phyloP scores from a whole-genome alignment of 2,113 vertebrate genomes.

The Podiceps cristatus region DNA sequence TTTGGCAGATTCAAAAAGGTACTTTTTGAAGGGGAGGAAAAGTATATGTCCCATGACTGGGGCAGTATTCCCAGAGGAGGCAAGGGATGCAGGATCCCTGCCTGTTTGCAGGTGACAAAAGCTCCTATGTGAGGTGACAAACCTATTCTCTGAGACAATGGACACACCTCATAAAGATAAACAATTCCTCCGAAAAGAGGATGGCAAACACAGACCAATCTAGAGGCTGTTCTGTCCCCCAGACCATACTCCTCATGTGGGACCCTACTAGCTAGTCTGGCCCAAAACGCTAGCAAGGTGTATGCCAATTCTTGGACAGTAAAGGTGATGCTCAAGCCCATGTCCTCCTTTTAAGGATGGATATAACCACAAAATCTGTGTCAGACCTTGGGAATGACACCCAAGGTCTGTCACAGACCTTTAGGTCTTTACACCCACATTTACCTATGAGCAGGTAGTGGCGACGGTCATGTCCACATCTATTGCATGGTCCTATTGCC shows the following conservation, averaged over 20 bases:
- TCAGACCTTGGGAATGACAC: no score
- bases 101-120: neutral
- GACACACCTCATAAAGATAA: neutral
- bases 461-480: neutral
- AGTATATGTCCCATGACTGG: neutral
- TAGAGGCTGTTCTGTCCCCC: neutral
- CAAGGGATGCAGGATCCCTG: neutral
- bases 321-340: neutral
- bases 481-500: accelerated
- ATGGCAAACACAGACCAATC: neutral
- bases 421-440: neutral
- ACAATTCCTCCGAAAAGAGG: neutral
- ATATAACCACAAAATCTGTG: neutral
- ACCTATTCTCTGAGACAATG: neutral
- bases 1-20: neutral
- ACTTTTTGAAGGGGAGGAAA: neutral
- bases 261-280: neutral
- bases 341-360: neutral
- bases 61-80: neutral
- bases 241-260: neutral
- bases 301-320: neutral
- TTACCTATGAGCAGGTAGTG: neutral
- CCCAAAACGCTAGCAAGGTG: neutral
- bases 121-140: neutral
- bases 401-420: neutral